Evolutionary conservation across 53 echinoderm and acorn worm species (phyloP).

Genomic region (Patiria pectinifera): DNA sequence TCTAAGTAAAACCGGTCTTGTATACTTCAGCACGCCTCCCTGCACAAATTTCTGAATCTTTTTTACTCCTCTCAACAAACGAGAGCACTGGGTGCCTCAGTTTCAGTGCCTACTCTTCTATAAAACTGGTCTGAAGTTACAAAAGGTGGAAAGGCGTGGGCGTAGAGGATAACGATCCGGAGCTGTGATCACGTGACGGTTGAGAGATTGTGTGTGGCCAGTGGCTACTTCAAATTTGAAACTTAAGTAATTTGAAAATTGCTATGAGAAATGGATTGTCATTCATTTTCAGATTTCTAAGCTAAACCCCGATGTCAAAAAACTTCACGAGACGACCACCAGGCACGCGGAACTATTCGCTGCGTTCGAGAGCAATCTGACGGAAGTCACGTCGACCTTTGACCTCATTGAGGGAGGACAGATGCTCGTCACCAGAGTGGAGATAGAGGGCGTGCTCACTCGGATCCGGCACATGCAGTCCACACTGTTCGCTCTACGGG

Average conservation of each 20-base stretch:
- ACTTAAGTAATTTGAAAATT: not conserved
- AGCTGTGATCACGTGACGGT: no score
- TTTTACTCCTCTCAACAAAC: no score
- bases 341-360: not conserved
- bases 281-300: not conserved
- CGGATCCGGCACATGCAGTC: constrained; percentile 24
- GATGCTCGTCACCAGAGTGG: constrained; percentile 28
- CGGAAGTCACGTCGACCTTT: constrained; percentile 43
- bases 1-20: no score
- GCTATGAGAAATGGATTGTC: no score
- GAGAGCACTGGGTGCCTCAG: no score
- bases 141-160: no score
- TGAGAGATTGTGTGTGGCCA: no score
- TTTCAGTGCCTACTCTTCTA: no score
- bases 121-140: no score
- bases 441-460: constrained; percentile 25
- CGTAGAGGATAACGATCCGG: no score
- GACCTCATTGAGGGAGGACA: constrained; percentile 42
- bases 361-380: not conserved
- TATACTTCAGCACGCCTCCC: no score
- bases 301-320: constrained; percentile 17
- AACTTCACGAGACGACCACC: constrained; percentile 1
- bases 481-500: not conserved
- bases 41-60: no score
- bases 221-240: not conserved